These are phyloP conservation scores for Schizopygopsis pylzovi DNA, from an alignment of 2,797 vertebrate species.

Conservation along the genomic window DNA sequence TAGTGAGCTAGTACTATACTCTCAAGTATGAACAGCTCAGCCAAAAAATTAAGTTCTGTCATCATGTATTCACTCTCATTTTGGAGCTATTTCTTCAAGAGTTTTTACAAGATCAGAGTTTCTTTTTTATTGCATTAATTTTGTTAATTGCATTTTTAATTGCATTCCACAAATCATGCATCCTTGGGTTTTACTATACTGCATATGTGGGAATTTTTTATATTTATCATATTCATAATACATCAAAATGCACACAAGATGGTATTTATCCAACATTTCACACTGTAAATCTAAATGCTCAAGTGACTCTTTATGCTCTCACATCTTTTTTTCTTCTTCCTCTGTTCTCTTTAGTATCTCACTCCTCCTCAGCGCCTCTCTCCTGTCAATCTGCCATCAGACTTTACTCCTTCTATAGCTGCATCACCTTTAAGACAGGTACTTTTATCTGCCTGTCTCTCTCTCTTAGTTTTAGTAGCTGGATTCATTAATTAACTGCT, in stretches of 20 bases:
- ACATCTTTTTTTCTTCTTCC: constrained; percentile 11
- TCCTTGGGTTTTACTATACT: neutral
- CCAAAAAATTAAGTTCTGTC: neutral
- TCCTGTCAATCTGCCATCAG: constrained; percentile 76
- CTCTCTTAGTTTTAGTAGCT: neutral
- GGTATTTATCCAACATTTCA: neutral
- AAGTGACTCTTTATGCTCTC: neutral
- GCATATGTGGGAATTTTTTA: neutral
- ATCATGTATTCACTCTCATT: neutral
- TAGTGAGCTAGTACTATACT: neutral
- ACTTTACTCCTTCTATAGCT: constrained; percentile 80
- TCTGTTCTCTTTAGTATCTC: constrained; percentile 50
- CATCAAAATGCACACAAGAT: neutral
- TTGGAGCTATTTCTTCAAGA: neutral
- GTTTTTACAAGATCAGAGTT: neutral
- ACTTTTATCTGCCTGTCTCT: constrained; percentile 39
- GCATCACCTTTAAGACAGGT: constrained; percentile 81
- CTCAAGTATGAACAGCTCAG: neutral
- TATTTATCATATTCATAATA: neutral
- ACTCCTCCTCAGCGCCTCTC: constrained; percentile 71
- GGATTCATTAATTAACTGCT: neutral
- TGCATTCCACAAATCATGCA: neutral
- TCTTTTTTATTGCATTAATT: too few species aligned
- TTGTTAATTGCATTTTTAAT: neutral
- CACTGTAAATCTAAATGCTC: neutral